phyloP scores from a whole-genome alignment of 53 echinoderm and acorn worm genomes.

The Zoroaster sp. region DNA sequence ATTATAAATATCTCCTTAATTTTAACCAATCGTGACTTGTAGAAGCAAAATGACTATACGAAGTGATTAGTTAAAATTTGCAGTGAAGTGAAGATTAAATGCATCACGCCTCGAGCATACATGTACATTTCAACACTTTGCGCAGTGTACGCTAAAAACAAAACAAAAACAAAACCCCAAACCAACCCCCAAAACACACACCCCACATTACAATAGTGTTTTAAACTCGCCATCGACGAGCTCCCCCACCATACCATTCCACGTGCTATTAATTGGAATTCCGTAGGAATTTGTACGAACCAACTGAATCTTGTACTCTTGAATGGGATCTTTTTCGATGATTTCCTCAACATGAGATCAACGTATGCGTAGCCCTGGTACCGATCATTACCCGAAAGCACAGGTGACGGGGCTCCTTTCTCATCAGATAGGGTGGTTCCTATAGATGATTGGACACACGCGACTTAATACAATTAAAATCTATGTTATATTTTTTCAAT shows the following conservation, averaged over 20 bases:
- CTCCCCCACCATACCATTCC: slow-evolving; percentile 89
- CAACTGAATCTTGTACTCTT: slow-evolving; percentile 67
- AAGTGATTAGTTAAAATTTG: too few relatives aligned
- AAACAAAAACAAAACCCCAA: background rate
- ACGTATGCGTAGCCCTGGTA: slow-evolving; percentile 96
- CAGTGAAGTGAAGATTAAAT: too few relatives aligned
- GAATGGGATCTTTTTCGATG: slow-evolving; percentile 63
- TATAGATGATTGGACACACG: too few relatives aligned
- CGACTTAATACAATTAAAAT: too few relatives aligned
- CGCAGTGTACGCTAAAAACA: too few relatives aligned
- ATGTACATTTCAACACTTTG: too few relatives aligned
- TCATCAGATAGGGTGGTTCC: slow-evolving; percentile 82
- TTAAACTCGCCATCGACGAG: slow-evolving; percentile 66
- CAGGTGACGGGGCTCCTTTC: slow-evolving; percentile 55
- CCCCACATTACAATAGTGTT: background rate
- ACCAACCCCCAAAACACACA: background rate
- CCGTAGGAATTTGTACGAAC: slow-evolving; percentile 70
- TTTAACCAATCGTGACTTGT: too few relatives aligned
- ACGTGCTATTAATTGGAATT: slow-evolving; percentile 13
- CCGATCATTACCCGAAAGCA: slow-evolving; percentile 59
- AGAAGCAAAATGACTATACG: too few relatives aligned
- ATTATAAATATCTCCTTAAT: too few relatives aligned
- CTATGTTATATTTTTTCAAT: too few relatives aligned
- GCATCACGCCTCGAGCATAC: too few relatives aligned
- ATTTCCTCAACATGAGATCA: slow-evolving; percentile 79